These are phyloP conservation scores for Erannis defoliaria DNA, from an alignment of 2,888 invertebrate genomes.

Conservation along the genomic window DNA sequence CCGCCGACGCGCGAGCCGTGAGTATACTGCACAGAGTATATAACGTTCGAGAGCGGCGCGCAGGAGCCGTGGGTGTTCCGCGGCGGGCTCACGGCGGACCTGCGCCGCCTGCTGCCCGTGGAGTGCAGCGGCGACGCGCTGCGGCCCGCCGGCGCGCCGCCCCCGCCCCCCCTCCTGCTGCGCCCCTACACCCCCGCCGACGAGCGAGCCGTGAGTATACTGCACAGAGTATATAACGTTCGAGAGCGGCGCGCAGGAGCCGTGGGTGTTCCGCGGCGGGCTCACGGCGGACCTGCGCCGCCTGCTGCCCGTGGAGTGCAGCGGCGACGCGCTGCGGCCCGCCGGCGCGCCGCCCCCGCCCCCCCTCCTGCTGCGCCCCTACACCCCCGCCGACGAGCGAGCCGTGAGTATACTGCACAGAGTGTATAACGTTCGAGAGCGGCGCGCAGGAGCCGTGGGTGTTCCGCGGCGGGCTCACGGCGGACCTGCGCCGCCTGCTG, in stretches of 20 bases:
- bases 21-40: too few relatives aligned
- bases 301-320: slow-evolving; percentile 94
- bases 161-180: slow-evolving; percentile 72
- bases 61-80: slow-evolving; percentile 99
- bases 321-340: slow-evolving; percentile 95
- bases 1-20: slow-evolving; percentile 87
- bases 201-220: slow-evolving; percentile 82
- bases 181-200: slow-evolving; percentile 91
- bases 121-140: slow-evolving; percentile 95
- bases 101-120: slow-evolving; percentile 95
- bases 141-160: slow-evolving; percentile 92
- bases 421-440: slow-evolving; percentile 98
- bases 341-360: slow-evolving; percentile 89
- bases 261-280: slow-evolving; percentile 99
- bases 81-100: slow-evolving; percentile 95
- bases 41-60: slow-evolving; percentile 98
- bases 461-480: slow-evolving; percentile 97
- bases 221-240: too few relatives aligned
- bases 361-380: slow-evolving; percentile 89
- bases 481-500: slow-evolving; percentile 92
- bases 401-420: slow-evolving; percentile 67
- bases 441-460: slow-evolving; percentile 99
- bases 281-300: slow-evolving; percentile 93
- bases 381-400: slow-evolving; percentile 88
- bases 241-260: slow-evolving; percentile 98